Conservation (phyloP, 2,113 vertebrate genomes). For the Gnathonemus longibarbis region DNA sequence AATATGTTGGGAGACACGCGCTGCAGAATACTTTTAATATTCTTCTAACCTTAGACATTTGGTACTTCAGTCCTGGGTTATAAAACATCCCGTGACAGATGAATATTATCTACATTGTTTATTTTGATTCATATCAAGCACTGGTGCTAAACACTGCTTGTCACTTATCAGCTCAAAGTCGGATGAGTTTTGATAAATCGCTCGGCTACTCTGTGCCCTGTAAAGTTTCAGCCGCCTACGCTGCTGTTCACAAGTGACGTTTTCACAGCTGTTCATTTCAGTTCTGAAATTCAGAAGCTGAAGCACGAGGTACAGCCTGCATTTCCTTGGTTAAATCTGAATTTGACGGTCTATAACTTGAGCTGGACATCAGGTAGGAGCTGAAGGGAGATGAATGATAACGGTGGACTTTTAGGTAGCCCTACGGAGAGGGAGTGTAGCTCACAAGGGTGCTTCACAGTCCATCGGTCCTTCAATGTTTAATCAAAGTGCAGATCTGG, state of each 20-base stretch:
- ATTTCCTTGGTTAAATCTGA: not conserved
- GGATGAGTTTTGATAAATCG: not conserved
- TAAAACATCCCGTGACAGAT: not conserved
- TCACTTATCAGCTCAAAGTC: not conserved
- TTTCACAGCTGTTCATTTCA: not conserved
- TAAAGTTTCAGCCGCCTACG: not conserved
- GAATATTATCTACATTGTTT: not conserved
- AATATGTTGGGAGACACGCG: not conserved
- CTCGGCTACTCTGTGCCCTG: not conserved
- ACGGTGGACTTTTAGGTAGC: not conserved
- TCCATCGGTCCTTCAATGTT: conserved; percentile 40
- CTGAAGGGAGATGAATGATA: not conserved
- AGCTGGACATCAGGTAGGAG: not conserved
- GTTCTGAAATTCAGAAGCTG: not conserved
- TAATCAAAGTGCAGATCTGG: conserved; percentile 45
- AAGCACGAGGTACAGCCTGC: not conserved
- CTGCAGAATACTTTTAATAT: not conserved
- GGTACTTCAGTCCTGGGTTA: not conserved
- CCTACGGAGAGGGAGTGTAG: not conserved
- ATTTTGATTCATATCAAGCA: not conserved
- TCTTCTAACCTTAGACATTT: not conserved
- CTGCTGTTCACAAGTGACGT: not conserved
- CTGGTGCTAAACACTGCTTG: not conserved
- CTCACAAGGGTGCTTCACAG: not conserved
- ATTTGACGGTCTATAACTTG: not conserved